A percentile compares a stretch with the other conserved stretches of the same genome.
Conservation (phyloP, 2,888 invertebrate genomes). For the Poecilus cupreus region DNA sequence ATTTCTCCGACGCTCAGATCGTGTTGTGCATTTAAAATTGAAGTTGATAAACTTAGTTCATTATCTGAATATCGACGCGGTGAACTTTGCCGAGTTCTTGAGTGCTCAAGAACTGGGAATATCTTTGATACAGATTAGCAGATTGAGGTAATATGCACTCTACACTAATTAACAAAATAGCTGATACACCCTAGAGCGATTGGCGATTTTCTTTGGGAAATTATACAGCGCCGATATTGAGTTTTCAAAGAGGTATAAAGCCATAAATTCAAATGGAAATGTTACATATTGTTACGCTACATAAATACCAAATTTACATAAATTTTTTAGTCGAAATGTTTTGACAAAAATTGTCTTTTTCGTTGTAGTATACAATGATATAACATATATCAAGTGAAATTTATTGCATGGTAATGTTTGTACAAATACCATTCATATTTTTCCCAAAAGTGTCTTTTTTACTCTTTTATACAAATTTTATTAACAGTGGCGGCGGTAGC, state of each 20-base stretch:
- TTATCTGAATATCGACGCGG: conserved; percentile 20
- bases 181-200: too few species aligned
- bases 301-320: conserved; percentile 24
- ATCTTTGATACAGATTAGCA: conserved; percentile 18
- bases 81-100: background rate
- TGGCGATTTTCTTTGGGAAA: too few species aligned
- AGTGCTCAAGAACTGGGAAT: background rate
- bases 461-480: too few species aligned
- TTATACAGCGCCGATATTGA: too few species aligned
- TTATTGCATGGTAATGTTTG: conserved; percentile 25
- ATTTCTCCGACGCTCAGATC: background rate
- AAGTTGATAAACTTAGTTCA: conserved; percentile 22
- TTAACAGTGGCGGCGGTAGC: too few species aligned
- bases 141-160: conserved; percentile 14
- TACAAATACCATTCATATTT: background rate
- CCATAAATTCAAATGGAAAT: too few species aligned
- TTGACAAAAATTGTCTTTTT: conserved; percentile 1
- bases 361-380: background rate
- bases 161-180: conserved; percentile 1
- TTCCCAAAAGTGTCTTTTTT: too few species aligned
- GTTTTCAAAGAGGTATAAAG: too few species aligned
- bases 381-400: background rate
- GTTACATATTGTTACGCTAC: background rate
- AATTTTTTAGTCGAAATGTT: conserved; percentile 9
- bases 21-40: conserved; percentile 19